Base-by-base conservation (phyloP, 2,113 vertebrate species). In the Semnopithecus entellus region DNA sequence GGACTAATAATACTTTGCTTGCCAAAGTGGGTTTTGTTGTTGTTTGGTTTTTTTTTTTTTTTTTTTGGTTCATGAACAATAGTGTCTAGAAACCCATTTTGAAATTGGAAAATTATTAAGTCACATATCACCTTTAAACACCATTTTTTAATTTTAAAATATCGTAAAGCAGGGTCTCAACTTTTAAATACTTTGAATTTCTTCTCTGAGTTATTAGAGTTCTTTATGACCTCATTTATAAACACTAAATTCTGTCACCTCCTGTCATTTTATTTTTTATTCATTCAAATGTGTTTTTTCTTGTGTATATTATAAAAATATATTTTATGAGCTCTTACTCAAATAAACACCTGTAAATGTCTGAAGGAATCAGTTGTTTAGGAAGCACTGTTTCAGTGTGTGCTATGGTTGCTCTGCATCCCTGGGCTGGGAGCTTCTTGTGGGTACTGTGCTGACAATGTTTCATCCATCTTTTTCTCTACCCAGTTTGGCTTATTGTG, bases 231-330 rank as follows among this genome's bases (percentile, higher is more conserved):
- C 96, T 98, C 96, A 94, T 91, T 96, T 13, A 87, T 1, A 98
- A 98, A 98, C 98, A 99, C 98, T 99, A 98, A 98, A 96, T 97
- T 75, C 95, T 97, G 66, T 97, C 73, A 94, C 48, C 61, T 96
- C 70, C 81, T 97, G n/a, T 91, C 66, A 59, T 72, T 98, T 80
- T 97, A 50, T 98, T 93, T 89, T 93, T 48, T 86, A 91, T 90
- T 89, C 97, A 96, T 97, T 97, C 90, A 96, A 96, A 92, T 91
- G 90, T 61, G 0, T 92, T 97, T 97, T 97, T 83, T 97, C 96
- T 86, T 95, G 10, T 96, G 2, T 98, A 91, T 98, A 97, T 97
- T 97, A 90, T 96, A 97, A 94, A 98, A 95, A 95, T 97, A 94
- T 98, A 98, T 98, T 98, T 98, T 98, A 98, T 98, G 96, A 92